A percentile compares a stretch with the other conserved stretches of the same genome.
These are phyloP conservation scores for Colletes collaris DNA, from an alignment of 2,888 invertebrate genomes.

Conservation along the genomic window DNA sequence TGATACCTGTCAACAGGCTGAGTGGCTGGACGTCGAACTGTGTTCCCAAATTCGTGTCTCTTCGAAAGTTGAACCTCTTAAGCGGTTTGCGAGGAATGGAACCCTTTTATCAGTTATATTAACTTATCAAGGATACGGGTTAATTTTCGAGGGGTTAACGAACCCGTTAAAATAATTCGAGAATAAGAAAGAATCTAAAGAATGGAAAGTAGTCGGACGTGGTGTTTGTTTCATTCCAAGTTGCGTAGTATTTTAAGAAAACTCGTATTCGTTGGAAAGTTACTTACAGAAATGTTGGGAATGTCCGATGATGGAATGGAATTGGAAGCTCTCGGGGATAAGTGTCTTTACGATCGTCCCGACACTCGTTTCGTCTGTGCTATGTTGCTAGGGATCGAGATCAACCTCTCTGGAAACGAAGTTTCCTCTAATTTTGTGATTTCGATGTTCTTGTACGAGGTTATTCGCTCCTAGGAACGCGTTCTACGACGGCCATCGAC, in stretches of 20 bases:
- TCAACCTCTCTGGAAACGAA: slow-evolving; percentile 33
- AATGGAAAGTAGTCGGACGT: neutral
- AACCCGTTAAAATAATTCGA: too few species aligned
- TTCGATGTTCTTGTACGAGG: slow-evolving; percentile 13
- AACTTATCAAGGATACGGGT: too few species aligned
- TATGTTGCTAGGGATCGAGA: slow-evolving; percentile 13
- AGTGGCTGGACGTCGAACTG: too few species aligned
- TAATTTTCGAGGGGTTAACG: too few species aligned
- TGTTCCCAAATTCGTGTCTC: too few species aligned
- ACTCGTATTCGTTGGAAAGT: too few species aligned
- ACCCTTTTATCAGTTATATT: too few species aligned
- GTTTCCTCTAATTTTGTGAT: slow-evolving; percentile 32
- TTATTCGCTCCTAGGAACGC: slow-evolving; percentile 13
- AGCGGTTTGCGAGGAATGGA: too few species aligned
- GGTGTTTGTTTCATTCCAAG: neutral
- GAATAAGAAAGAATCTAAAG: neutral
- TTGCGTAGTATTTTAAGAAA: neutral
- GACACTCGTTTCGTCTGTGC: neutral
- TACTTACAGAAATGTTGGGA: neutral
- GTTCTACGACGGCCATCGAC: slow-evolving; percentile 15
- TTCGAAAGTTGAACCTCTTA: too few species aligned
- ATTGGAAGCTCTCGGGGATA: slow-evolving; percentile 47
- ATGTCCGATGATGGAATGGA: slow-evolving; percentile 38
- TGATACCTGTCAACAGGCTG: neutral
- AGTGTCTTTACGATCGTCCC: slow-evolving; percentile 34